Evolutionary conservation across 2,888 invertebrate species (phyloP), one percentile per base, ranked within the genome.

Genomic region (Beris chalybata): DNA sequence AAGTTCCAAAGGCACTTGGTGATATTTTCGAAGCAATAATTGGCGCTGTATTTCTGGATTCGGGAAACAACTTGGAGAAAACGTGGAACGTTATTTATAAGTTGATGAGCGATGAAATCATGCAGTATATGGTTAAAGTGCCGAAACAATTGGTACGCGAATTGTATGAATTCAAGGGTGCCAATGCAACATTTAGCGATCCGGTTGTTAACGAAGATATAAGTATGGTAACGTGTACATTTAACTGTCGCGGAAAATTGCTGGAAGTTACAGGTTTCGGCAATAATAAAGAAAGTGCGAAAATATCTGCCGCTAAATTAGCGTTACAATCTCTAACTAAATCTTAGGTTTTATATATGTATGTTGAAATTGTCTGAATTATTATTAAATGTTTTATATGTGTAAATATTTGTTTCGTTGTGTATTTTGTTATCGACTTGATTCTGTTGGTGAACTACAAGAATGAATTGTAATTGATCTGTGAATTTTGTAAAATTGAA

Each of bases 11-110:
- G 83, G 89, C 89, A 0, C 84, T 99, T 38, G 97, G 97, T 11
- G 98, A 98, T 80, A 82, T 98, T 47, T 92, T 97, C 78, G 98
- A 99, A 80, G 91, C 97, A 0, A 75, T 96, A 0, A 88, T 91
- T 29, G 97, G 95, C 1, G 97, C 97, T 0, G 87, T 96, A n/a
- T 96, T 86, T 79, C 80, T 97, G 53, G 97, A 97, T 80, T 86
- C 87, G 73, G 87, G 87, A 31, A 90, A 91, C 74, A 82, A 89
- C 75, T 77, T 95, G n/a, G 74, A 83, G 7, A 77, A 76, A 0
- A 89, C 91, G n/a, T 97, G 93, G 97, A 79, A 82, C 38, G 89
- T 97, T 0, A 85, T 93, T 71, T 93, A 93, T 78, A 82, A 85
- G 57, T 83, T 98, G 50, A 93, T 98, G 91, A 85, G 88, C 76